phyloP scores from a whole-genome alignment of 1,140 invertebrate genomes.

The Eupeodes corollae region DNA sequence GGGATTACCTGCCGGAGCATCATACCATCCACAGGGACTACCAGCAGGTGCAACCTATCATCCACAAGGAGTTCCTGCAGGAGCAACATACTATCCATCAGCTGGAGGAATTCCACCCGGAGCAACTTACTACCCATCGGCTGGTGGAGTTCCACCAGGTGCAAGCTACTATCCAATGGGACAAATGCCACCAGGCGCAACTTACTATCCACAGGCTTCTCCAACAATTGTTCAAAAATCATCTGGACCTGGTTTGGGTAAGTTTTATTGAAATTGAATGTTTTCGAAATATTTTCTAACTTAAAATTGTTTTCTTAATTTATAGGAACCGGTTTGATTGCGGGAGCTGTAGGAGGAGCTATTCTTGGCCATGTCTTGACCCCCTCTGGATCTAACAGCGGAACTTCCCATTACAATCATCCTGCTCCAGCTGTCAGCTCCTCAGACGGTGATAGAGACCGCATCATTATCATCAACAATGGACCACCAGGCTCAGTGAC shows the following conservation, averaged over 20 bases:
- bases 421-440: conserved; percentile 13
- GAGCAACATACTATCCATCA: conserved; percentile 20
- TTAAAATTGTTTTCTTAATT: neutral
- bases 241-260: conserved; percentile 27
- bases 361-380: conserved; percentile 28
- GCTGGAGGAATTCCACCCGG: conserved; percentile 17
- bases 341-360: conserved; percentile 28
- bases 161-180: conserved; percentile 26
- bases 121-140: conserved; percentile 18
- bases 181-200: conserved; percentile 23
- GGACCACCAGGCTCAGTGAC: conserved; percentile 30
- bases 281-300: neutral
- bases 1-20: conserved; percentile 7
- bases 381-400: conserved; percentile 14
- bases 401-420: neutral
- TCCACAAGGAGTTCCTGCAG: conserved; percentile 13
- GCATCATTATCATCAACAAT: conserved; percentile 34
- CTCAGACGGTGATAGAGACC: conserved; percentile 20
- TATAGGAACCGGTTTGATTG: conserved; percentile 26
- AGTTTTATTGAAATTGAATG: conserved; percentile 5
- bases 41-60: conserved; percentile 26
- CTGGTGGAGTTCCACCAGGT: conserved; percentile 16
- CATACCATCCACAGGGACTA: conserved; percentile 14
- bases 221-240: neutral
- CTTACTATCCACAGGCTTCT: conserved; percentile 26